Conservation (phyloP, 1,140 invertebrate species). For the Drosophila lacteicornis region DNA sequence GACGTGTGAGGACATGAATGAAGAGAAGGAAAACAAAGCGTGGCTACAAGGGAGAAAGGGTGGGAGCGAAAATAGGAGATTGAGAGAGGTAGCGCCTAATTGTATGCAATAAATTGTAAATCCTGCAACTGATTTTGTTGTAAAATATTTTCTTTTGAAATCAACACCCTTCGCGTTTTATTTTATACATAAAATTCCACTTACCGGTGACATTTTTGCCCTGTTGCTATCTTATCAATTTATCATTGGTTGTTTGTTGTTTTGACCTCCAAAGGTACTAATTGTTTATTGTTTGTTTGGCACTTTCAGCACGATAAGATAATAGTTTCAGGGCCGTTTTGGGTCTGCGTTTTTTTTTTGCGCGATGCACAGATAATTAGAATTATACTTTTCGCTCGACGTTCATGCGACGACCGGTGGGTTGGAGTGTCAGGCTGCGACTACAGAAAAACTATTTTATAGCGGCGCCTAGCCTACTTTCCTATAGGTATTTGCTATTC, state of each 20-base stretch:
- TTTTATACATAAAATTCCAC: constrained; percentile 13
- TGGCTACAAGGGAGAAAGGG: constrained; percentile 6
- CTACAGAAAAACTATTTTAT: constrained; percentile 51
- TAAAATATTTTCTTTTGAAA: neutral
- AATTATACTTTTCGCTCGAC: neutral
- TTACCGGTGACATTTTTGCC: constrained; percentile 55
- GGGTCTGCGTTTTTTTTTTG: constrained; percentile 1
- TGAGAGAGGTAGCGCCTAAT: constrained; percentile 11
- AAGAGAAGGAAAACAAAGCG: constrained; percentile 44
- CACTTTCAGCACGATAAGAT: constrained; percentile 27
- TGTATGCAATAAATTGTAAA: constrained; percentile 37
- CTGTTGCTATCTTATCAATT: constrained; percentile 40
- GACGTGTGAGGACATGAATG: constrained; percentile 60
- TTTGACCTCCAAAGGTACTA: neutral
- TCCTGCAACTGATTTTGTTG: neutral
- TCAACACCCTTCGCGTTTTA: neutral
- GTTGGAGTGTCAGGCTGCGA: constrained; percentile 55
- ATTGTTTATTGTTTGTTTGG: constrained; percentile 16
- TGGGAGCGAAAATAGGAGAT: neutral
- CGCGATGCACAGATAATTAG: constrained; percentile 6
- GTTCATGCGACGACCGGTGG: constrained; percentile 29
- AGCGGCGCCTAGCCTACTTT: constrained; percentile 62
- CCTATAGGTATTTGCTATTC: constrained; percentile 47
- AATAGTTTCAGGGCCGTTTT: neutral
- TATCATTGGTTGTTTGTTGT: constrained; percentile 13